Evolutionary conservation across 2,888 invertebrate species (phyloP).

Genomic region (Elysia crispata): DNA sequence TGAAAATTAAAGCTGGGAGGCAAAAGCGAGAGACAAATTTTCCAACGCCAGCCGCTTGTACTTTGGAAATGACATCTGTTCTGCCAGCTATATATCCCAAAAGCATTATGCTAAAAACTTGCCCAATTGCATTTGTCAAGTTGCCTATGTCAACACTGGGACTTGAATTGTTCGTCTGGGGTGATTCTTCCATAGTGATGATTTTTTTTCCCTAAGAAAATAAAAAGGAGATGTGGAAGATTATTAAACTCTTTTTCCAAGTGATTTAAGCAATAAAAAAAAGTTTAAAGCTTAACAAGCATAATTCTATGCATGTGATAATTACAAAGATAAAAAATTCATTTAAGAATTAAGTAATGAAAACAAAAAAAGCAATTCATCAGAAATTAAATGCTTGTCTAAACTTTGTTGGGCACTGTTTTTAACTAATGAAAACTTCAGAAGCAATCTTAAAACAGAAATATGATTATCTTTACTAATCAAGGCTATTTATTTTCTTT

Average conservation of each 20-base stretch:
- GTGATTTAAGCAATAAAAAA: no score
- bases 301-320: no score
- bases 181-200: constrained; percentile 2
- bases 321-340: no score
- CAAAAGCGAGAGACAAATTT: constrained; percentile 96
- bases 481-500: no score
- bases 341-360: no score
- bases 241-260: background rate
- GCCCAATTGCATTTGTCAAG: constrained; percentile 91
- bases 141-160: constrained; percentile 80
- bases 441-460: no score
- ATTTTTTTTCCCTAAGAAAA: background rate
- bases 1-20: constrained; percentile 92
- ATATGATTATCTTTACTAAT: no score
- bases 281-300: no score
- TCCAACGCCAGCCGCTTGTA: constrained; percentile 84
- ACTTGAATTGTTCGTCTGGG: background rate
- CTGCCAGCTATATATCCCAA: constrained; percentile 75
- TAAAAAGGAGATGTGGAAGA: background rate
- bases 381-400: no score
- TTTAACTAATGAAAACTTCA: no score
- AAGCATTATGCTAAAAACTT: constrained; percentile 86
- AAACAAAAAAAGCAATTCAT: no score
- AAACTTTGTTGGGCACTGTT: no score
- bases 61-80: constrained; percentile 62